Evolutionary conservation across 2,888 invertebrate genomes (phyloP).

Genomic region (Ectemnius cavifrons): DNA sequence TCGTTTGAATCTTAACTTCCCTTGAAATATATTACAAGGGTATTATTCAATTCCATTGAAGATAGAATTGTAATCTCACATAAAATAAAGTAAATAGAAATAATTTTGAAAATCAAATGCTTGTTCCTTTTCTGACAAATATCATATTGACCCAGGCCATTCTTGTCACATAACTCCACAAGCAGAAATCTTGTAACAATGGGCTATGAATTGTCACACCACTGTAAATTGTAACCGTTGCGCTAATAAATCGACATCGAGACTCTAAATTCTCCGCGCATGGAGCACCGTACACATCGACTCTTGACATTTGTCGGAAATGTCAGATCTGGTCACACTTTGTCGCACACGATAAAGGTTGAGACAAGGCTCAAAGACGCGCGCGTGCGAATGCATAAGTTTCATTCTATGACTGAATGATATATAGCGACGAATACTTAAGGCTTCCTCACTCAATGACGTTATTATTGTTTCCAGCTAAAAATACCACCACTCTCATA

Average conservation of each 20-base stretch:
- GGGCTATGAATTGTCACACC: too few species aligned
- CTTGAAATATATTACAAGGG: not conserved
- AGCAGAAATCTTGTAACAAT: too few species aligned
- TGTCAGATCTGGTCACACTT: not conserved
- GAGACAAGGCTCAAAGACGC: not conserved
- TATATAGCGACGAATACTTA: not conserved
- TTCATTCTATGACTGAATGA: not conserved
- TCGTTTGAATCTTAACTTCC: not conserved
- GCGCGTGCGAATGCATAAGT: not conserved
- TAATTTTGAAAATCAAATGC: too few species aligned
- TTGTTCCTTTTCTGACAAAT: too few species aligned
- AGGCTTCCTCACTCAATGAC: slow-evolving; percentile 9
- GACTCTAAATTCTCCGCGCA: too few species aligned
- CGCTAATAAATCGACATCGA: too few species aligned
- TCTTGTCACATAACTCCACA: too few species aligned
- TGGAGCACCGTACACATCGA: not conserved
- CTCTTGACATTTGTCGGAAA: slow-evolving; percentile 7
- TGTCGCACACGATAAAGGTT: not conserved
- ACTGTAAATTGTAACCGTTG: too few species aligned
- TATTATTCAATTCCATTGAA: not conserved
- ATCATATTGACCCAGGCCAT: too few species aligned
- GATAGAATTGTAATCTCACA: too few species aligned
- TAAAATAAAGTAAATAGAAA: too few species aligned
- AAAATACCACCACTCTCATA: slow-evolving; percentile 23
- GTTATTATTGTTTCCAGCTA: slow-evolving; percentile 24